Conservation (phyloP, 1,140 invertebrate species). For the Ladona fulva region DNA sequence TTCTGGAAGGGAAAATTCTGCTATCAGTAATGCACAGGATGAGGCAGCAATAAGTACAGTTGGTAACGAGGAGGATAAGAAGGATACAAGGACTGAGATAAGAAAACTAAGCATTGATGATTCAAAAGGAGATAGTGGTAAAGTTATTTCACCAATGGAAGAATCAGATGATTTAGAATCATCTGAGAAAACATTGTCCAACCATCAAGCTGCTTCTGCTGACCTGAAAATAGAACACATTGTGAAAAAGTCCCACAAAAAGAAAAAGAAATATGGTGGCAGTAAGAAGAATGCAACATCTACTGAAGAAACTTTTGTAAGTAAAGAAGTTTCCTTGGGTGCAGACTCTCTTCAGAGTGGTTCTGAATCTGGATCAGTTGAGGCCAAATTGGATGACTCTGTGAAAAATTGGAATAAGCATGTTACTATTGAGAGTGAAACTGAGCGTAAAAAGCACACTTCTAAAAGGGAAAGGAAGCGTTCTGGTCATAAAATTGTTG, state of each 20-base stretch:
- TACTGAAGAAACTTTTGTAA: background rate
- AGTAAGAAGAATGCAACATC: slow-evolving; percentile 54
- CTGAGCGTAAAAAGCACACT: background rate
- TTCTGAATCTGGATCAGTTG: background rate
- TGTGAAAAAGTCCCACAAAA: slow-evolving; percentile 66
- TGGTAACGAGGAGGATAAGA: background rate
- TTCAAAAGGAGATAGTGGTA: background rate
- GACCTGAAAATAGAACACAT: slow-evolving; percentile 20
- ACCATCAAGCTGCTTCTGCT: background rate
- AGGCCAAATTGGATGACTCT: background rate
- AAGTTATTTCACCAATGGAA: background rate
- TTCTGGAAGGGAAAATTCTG: background rate
- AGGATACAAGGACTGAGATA: background rate
- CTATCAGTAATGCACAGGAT: background rate
- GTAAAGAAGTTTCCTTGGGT: background rate
- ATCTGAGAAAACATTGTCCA: background rate
- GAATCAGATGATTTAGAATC: background rate
- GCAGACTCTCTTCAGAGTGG: background rate
- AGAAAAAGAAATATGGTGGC: slow-evolving; percentile 56
- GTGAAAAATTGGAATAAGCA: background rate
- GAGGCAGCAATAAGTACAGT: background rate
- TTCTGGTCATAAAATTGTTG: background rate
- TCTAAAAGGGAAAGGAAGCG: slow-evolving; percentile 13
- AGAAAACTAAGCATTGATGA: background rate
- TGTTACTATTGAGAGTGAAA: background rate